These are phyloP conservation scores for Eupristina koningsbergeri DNA, from an alignment of 1,140 invertebrate genomes.

Conservation along the genomic window DNA sequence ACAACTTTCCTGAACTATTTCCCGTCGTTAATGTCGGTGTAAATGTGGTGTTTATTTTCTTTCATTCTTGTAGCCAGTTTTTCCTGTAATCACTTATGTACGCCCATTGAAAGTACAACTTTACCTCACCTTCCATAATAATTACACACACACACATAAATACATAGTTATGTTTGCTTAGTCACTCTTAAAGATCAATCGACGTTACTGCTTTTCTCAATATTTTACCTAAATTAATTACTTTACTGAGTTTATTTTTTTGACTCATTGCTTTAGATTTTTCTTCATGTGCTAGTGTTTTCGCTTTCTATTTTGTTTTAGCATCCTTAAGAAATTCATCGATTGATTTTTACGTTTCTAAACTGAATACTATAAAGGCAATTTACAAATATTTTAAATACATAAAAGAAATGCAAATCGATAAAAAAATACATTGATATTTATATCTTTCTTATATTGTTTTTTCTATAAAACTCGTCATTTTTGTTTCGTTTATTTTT, in stretches of 20 bases:
- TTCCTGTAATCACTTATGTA: background rate
- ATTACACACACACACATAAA: background rate
- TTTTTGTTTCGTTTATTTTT: too few species aligned
- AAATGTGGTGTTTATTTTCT: background rate
- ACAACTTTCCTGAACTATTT: background rate
- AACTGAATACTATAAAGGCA: background rate
- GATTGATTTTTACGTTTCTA: background rate
- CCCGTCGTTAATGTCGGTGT: background rate
- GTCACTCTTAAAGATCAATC: conserved; percentile 41
- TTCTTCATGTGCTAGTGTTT: background rate
- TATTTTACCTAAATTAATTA: background rate
- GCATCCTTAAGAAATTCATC: background rate
- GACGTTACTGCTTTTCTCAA: conserved; percentile 35
- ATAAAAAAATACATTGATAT: too few species aligned
- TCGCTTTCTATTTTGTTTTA: background rate
- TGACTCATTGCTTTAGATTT: background rate
- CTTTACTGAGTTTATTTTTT: background rate
- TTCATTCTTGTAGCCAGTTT: background rate
- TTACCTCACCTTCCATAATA: conserved; percentile 39
- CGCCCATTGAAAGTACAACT: background rate
- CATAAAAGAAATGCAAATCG: too few species aligned
- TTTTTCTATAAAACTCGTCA: too few species aligned
- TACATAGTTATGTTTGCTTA: background rate
- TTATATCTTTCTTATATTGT: too few species aligned
- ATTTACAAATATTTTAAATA: too few species aligned